Evolutionary conservation across 1,140 invertebrate genomes (phyloP), one percentile per base, ranked within the genome.

Genomic region (Camponotus pennsylvanicus): DNA sequence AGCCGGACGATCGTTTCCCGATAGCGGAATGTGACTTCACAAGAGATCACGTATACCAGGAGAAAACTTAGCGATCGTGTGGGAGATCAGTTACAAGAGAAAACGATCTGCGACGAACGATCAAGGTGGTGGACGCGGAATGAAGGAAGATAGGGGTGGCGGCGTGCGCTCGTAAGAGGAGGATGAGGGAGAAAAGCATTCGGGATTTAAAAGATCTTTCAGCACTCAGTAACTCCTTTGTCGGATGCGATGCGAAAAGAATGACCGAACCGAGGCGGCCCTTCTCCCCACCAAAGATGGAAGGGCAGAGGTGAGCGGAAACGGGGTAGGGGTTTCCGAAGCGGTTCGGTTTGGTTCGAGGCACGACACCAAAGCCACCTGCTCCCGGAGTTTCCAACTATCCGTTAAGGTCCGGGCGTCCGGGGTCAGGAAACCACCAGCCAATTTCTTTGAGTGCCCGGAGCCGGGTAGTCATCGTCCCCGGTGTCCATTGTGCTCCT

Each of bases 381-480:
- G 89, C 91, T 88, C 89, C 84, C 78, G 6, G 89, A 93, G 92
- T 91, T 92, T 90, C 91, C 85, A 92, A 92, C 90, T 93, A 92
- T 93, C 91, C 86, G 76, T 88, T 79, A 80, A 91, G 89, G 88
- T 92, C 88, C 86, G 84, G 82, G 77, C 82, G 88, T 61, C 79
- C 80, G 76, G 89, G 91, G 93, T 93, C 93, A 92, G 88, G 88
- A 92, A 90, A 91, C 92, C 91, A 89, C 91, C 85, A 92, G 92
- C 93, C 93, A 94, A 94, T 94, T 94, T 94, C 92, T 93, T 94
- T 93, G 92, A 94, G 93, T 94, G 92, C 92, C 89, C 90, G 89
- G 88, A 93, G 92, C 90, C 90, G 86, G 88, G 80, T 85, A 91
- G 90, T 90, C 90, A 87, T 89, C 88, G 88, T 89, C 89, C 86